Evolutionary conservation across 2,113 vertebrate genomes (phyloP), one percentile per base, ranked within the genome.

Genomic region (Parus major): DNA sequence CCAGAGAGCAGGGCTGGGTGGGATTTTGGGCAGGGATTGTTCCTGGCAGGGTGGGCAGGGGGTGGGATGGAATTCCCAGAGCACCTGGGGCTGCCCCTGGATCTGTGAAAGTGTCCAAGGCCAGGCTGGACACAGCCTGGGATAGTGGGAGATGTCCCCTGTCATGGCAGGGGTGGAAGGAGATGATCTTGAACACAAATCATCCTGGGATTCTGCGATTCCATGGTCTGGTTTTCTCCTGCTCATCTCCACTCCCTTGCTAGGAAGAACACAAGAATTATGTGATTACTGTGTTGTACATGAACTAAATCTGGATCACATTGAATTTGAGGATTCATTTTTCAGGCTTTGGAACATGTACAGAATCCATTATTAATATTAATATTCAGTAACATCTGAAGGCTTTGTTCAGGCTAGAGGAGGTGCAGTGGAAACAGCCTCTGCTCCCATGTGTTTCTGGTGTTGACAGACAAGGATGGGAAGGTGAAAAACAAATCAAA

Each of bases 391-490:
- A 50, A 17, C 41, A 61, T 75, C 52, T 59, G 4, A n/a, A 57
- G 57, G 35, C n/a, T 71, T 64, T 72, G 36, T n/a, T 72, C 28
- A 23, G 44, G 28, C 49, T 46, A 12, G 10, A 36, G 69, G 59
- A 92, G 59, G 22, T 3, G 3, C 75, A 60, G 15, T 2, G 7
- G 50, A 65, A 93, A 3, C 20, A 42, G 53, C 46, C 63, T 49
- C 61, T 2, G 14, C 81, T 56, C 59, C 0, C 0, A 0, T 1
- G 11, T n/a, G 28, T 52, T 91, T 53, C 3, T 22, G 22, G 56
- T 19, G 31, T 72, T 4, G 2, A 16, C 61, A n/a, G 42, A 35
- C 36, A 57, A 56, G 49, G 55, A 3, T 70, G 20, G 55, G 31
- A 72, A 75, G 22, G 14, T 21, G 12, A 50, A 11, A 3, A 3